Evolutionary conservation across 2,888 invertebrate species (phyloP).

Genomic region (Ichneumoninae sp.): DNA sequence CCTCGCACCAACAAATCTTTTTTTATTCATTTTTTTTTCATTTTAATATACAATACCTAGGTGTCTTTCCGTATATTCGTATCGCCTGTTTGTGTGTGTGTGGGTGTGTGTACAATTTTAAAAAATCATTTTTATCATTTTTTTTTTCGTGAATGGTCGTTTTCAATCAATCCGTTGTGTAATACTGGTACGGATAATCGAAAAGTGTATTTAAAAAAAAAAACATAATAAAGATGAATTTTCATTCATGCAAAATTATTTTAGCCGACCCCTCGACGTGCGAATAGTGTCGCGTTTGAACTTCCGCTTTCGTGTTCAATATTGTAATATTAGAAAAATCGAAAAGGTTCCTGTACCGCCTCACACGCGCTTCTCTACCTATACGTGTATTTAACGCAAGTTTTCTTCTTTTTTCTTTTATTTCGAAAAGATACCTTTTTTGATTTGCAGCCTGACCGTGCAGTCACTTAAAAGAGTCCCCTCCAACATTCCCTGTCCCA

Average conservation of each 20-base stretch:
- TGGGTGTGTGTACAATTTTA: conserved; percentile 35
- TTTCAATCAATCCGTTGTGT: conserved; percentile 59
- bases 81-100: conserved; percentile 53
- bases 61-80: conserved; percentile 66
- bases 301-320: conserved; percentile 11
- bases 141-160: conserved; percentile 44
- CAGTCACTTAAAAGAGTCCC: conserved; percentile 13
- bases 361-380: conserved; percentile 17
- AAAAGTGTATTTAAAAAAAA: conserved; percentile 13
- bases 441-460: conserved; percentile 44
- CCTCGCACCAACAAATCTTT: conserved; percentile 77
- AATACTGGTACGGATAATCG: conserved; percentile 72
- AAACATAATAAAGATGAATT: conserved; percentile 20
- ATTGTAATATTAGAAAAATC: conserved; percentile 35
- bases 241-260: conserved; percentile 35
- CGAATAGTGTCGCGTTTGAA: conserved; percentile 10
- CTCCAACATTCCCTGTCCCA: conserved; percentile 4
- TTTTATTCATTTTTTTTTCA: conserved; percentile 5
- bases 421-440: conserved; percentile 56
- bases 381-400: conserved; percentile 22
- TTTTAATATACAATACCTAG: conserved; percentile 75
- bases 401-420: conserved; percentile 25
- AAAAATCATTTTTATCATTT: conserved; percentile 1
- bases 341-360: conserved; percentile 41
- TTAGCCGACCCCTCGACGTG: conserved; percentile 34